phyloP scores from a whole-genome alignment of 2,888 invertebrate genomes.

The Eugnorisma glareosa region DNA sequence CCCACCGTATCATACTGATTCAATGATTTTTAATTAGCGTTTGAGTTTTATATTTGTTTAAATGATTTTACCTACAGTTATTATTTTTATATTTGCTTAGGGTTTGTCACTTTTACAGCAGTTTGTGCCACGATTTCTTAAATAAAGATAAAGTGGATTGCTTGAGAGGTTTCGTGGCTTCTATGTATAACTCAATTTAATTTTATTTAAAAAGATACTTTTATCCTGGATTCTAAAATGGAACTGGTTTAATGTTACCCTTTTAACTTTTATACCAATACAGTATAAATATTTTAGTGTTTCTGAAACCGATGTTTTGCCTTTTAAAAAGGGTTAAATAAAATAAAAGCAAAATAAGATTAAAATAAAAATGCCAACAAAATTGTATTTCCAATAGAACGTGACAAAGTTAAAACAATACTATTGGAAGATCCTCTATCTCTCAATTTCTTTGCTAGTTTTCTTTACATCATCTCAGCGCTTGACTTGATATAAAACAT shows the following conservation, averaged over 20 bases:
- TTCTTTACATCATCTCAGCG: neutral
- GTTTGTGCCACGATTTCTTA: neutral
- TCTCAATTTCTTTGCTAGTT: neutral
- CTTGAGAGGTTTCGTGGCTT: slow-evolving; percentile 4
- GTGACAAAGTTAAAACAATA: neutral
- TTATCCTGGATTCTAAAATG: neutral
- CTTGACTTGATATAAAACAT: neutral
- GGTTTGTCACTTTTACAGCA: neutral
- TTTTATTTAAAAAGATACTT: neutral
- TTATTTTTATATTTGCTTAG: no score
- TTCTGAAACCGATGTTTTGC: neutral
- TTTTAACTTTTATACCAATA: neutral
- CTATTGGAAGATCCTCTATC: neutral
- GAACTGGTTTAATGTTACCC: neutral
- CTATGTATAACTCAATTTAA: neutral
- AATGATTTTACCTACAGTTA: neutral
- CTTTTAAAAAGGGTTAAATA: neutral
- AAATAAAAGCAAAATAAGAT: neutral
- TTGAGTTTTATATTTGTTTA: neutral
- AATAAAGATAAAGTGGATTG: slow-evolving; percentile 1
- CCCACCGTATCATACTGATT: neutral
- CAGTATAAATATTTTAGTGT: neutral
- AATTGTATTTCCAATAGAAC: neutral
- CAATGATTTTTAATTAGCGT: neutral
- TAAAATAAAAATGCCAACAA: neutral